Evolutionary conservation across 2,888 invertebrate genomes (phyloP), one percentile per base, ranked within the genome.

Genomic region (Dusona sp.): DNA sequence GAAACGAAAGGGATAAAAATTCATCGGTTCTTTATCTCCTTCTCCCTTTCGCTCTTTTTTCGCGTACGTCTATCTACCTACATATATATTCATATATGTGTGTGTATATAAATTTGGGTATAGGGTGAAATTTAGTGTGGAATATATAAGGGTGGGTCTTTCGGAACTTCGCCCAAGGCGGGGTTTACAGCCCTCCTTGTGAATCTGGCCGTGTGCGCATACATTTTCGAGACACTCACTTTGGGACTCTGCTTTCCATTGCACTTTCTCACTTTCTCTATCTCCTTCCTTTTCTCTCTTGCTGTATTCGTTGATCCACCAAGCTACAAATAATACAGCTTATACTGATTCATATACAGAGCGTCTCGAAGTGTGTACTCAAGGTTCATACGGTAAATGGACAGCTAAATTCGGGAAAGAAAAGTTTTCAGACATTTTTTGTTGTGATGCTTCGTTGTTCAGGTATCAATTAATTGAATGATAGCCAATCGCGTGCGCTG

Each of bases 141-240:
- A 83, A 87, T 85, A 87, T 82, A 84, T 88, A 81, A 70, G 84
- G 86, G 86, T 86, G 68, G 86, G 78, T 91, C 92, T 88, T 84
- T 85, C 90, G 91, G 89, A 91, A 89, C 90, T 92, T 92, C 89
- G 94, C 94, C 93, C 90, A 91, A 92, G 94, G 94, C 94, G 91
- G 91, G 93, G 92, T 93, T 94, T 94, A 94, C 93, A 94, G 93
- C 94, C 92, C 93, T 94, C 91, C 93, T 93, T 94, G 94, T 92
- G 94, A 94, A 94, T 94, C 94, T 93, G 93, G 93, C 93, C 93
- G 93, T 93, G 93, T 94, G 93, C 93, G 92, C 92, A 93, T 93
- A 93, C 92, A 91, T 91, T 93, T 92, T 91, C 91, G 90, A 92
- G 91, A 89, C 90, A 91, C 91, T 89, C 83, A 75, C 86, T 84